Percentiles rank a stretch among this genome's conserved stretches.
These are phyloP conservation scores for Ectropis crepuscularia DNA, from an alignment of 2,888 invertebrate genomes.

Conservation along the genomic window DNA sequence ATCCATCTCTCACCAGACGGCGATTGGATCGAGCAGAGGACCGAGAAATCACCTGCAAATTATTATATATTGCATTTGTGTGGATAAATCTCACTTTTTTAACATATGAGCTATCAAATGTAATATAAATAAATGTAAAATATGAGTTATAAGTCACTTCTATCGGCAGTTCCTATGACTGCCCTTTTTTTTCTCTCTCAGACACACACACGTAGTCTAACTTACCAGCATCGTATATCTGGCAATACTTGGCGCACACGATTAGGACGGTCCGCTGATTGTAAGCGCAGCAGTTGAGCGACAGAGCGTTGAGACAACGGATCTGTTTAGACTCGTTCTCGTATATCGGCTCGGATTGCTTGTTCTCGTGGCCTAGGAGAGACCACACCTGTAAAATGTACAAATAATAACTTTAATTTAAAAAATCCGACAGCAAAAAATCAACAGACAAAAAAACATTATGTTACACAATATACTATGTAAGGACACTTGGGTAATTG, in stretches of 20 bases:
- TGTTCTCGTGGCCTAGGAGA: conserved; percentile 93
- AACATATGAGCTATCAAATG: no score
- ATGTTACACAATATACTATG: no score
- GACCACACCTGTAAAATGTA: conserved; percentile 91
- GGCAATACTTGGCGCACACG: conserved; percentile 98
- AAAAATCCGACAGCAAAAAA: no score
- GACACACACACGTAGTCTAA: conserved; percentile 10
- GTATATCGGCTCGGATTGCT: conserved; percentile 94
- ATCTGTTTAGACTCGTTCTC: conserved; percentile 99
- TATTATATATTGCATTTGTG: background rate
- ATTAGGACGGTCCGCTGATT: conserved; percentile 98
- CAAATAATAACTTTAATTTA: no score
- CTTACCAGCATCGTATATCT: conserved; percentile 92
- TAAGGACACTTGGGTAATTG: no score
- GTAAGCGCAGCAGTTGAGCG: conserved; percentile 96
- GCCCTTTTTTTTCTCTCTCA: background rate
- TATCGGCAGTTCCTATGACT: no score
- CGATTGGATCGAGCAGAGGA: conserved; percentile 96
- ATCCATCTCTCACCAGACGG: conserved; percentile 96
- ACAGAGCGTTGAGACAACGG: conserved; percentile 96
- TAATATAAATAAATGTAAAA: no score
- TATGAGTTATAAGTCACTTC: no score
- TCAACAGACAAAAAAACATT: no score
- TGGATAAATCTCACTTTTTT: background rate
- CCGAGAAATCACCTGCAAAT: conserved; percentile 95